Evolutionary conservation across 2,797 vertebrate genomes (phyloP).

Genomic region (Stomatorhinus walkeri): DNA sequence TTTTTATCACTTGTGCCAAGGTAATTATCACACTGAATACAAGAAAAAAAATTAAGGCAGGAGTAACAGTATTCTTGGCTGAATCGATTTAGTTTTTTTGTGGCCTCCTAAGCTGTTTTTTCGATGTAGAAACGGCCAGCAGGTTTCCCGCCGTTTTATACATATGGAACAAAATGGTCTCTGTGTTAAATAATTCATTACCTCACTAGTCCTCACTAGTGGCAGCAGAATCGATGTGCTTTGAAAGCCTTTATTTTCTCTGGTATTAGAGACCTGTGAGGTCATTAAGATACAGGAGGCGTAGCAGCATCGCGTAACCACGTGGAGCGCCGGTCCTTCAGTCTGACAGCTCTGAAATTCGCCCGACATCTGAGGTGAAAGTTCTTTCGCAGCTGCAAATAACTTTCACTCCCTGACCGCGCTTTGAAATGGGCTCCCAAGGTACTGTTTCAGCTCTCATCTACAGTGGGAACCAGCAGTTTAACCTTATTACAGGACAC

Average conservation of each 20-base stretch:
- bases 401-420: conserved; percentile 21
- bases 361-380: conserved; percentile 37
- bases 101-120: not conserved
- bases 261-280: conserved; percentile 11
- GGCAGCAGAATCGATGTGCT: not conserved
- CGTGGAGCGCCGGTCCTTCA: conserved; percentile 33
- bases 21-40: not conserved
- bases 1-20: not conserved
- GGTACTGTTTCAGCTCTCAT: conserved; percentile 20
- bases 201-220: not conserved
- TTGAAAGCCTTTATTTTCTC: not conserved
- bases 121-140: not conserved
- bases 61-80: not conserved
- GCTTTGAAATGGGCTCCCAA: conserved; percentile 30
- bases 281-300: conserved; percentile 21
- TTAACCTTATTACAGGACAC: conserved; percentile 39
- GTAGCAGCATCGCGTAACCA: conserved; percentile 15
- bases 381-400: conserved; percentile 32
- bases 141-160: not conserved
- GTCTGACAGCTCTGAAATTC: conserved; percentile 36
- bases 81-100: not conserved
- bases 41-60: not conserved
- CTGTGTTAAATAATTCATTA: conserved; percentile 13
- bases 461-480: conserved; percentile 20
- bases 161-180: conserved; percentile 6